phyloP scores from a whole-genome alignment of 1,140 invertebrate species.

The Rhynchophorus ferrugineus region DNA sequence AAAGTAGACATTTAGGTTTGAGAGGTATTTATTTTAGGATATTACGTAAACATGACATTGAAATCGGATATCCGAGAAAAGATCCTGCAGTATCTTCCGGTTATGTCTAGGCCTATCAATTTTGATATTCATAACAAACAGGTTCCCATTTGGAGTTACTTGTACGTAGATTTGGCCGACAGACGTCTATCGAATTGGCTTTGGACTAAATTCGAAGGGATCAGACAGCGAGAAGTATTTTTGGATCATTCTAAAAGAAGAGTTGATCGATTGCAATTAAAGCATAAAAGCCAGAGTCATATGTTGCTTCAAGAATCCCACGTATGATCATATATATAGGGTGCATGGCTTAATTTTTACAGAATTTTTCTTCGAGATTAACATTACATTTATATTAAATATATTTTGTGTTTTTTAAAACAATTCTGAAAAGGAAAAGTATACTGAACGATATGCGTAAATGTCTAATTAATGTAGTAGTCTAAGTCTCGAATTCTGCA shows the following conservation, averaged over 20 bases:
- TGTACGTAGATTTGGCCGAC: slow-evolving; percentile 86
- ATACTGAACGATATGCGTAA: too few relatives aligned
- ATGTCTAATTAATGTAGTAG: too few relatives aligned
- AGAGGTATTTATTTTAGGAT: slow-evolving; percentile 60
- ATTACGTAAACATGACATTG: slow-evolving; percentile 88
- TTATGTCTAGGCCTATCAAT: slow-evolving; percentile 82
- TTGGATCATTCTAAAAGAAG: slow-evolving; percentile 49
- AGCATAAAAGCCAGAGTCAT: slow-evolving; percentile 22
- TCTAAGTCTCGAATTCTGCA: too few relatives aligned
- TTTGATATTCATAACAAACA: slow-evolving; percentile 70
- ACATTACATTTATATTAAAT: too few relatives aligned
- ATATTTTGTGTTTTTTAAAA: too few relatives aligned
- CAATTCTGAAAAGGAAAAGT: too few relatives aligned
- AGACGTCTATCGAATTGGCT: slow-evolving; percentile 82
- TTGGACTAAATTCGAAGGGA: slow-evolving; percentile 75
- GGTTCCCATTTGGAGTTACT: slow-evolving; percentile 76
- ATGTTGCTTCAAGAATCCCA: slow-evolving; percentile 28
- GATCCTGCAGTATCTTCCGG: slow-evolving; percentile 85
- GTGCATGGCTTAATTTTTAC: too few relatives aligned
- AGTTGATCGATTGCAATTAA: slow-evolving; percentile 19
- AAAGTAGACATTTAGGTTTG: too few relatives aligned
- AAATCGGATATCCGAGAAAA: slow-evolving; percentile 90
- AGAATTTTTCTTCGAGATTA: too few relatives aligned
- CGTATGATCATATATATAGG: too few relatives aligned
- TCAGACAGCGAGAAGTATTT: slow-evolving; percentile 65